A percentile compares a stretch with the other conserved stretches of the same genome.
Evolutionary conservation across 1,140 invertebrate species (phyloP).

Genomic region (Dysdera silvatica): DNA sequence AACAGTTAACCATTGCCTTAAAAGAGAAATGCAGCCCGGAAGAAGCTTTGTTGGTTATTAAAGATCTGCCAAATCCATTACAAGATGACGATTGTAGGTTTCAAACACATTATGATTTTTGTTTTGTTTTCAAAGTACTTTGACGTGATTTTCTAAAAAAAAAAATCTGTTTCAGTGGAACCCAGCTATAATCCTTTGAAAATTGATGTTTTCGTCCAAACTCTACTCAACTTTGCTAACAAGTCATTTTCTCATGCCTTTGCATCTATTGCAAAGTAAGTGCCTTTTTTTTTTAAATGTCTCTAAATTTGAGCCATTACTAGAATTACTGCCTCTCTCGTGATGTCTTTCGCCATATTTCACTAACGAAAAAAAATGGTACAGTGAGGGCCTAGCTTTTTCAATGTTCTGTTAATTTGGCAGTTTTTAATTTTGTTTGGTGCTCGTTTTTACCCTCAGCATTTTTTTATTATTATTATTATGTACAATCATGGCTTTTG

Average conservation of each 20-base stretch:
- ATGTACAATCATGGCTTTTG: too few species aligned
- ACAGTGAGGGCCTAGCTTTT: too few species aligned
- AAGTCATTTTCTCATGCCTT: slow-evolving; percentile 98
- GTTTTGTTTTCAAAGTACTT: background rate
- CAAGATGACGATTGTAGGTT: slow-evolving; percentile 28
- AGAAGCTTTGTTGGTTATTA: slow-evolving; percentile 79
- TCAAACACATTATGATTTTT: background rate
- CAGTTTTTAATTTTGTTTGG: too few species aligned
- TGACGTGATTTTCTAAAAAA: background rate
- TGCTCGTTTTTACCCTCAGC: too few species aligned
- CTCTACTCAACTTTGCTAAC: slow-evolving; percentile 80
- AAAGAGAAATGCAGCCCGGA: slow-evolving; percentile 79
- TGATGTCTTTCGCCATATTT: too few species aligned
- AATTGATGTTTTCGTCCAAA: slow-evolving; percentile 95
- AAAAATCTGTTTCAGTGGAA: slow-evolving; percentile 41
- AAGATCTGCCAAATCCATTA: slow-evolving; percentile 54
- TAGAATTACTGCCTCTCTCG: too few species aligned
- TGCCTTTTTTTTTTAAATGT: slow-evolving; percentile 8
- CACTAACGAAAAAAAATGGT: too few species aligned
- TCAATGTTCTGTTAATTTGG: too few species aligned
- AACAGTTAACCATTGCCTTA: slow-evolving; percentile 74
- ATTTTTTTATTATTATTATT: too few species aligned
- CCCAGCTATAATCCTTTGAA: slow-evolving; percentile 76
- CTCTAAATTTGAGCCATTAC: background rate
- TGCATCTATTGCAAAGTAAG: slow-evolving; percentile 84